Evolutionary conservation across 2,797 vertebrate species (phyloP), one percentile per base, ranked within the genome.

Genomic region (Cryptoblepharus egeriae): DNA sequence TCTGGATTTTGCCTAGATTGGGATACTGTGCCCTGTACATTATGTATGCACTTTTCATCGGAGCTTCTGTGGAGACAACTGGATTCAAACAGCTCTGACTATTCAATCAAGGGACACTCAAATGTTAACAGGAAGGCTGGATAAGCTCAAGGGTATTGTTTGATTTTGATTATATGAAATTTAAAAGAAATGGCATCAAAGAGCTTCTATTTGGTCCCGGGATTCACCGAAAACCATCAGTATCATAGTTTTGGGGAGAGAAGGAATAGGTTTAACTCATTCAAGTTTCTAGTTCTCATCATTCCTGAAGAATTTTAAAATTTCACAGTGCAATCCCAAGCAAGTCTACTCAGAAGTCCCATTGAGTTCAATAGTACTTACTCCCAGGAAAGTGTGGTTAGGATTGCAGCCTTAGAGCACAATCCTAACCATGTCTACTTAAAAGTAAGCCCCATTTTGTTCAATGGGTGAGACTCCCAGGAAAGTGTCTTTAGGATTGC

Each of bases 161-260:
- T 73, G 85, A 90, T 65, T 80, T 79, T 76, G 75, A 83, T 79
- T 78, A 82, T 85, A 81, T 85, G 84, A 75, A 84, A 85, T 77
- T 55, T 81, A 88, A 84, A 89, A 79, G 81, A 1, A 90, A 82
- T 77, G 88, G 13, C 84, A 12, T 45, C n/a, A 45, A 49, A 42
- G 12, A 61, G 9, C 42, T 11, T 80, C 3, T n/a, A 24, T 2
- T 78, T 73, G n/a, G 24, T 63, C 20, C 16, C 39, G 52, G 16
- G 69, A 12, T 28, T 72, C 57, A 37, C 5, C 52, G 52, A 72
- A 45, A 72, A n/a, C n/a, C n/a, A n/a, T 72, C 6, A 11, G 35
- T 39, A 37, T 67, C 6, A 3, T 35, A 24, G 20, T 9, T 26
- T 82, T 69, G 20, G 13, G 3, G 39, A 26, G 63, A 7, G 10